A percentile compares a stretch with the other conserved stretches of the same genome.
Evolutionary conservation across 2,888 invertebrate genomes (phyloP).

Genomic region (Sarcophaga caerulescens): DNA sequence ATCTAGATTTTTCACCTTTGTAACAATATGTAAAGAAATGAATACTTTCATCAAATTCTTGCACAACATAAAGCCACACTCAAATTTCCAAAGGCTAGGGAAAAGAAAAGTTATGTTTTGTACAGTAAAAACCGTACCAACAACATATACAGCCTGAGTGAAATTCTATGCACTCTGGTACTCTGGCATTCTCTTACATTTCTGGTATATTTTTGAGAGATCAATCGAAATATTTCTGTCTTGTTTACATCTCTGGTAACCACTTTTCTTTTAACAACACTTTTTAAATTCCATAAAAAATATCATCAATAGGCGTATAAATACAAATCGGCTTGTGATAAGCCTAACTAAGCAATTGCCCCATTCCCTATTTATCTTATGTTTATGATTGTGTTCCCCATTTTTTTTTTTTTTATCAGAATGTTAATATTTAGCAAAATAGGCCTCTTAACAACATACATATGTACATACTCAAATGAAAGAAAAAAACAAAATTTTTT

Average conservation of each 20-base stretch:
- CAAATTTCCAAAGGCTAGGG: too few species aligned
- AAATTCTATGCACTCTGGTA: too few species aligned
- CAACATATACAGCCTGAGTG: too few species aligned
- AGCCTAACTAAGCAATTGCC: background rate
- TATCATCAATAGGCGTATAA: background rate
- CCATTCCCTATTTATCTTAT: background rate
- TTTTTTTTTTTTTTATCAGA: background rate
- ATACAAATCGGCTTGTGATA: background rate
- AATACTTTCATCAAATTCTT: too few species aligned
- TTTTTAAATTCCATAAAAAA: background rate
- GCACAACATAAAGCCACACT: too few species aligned
- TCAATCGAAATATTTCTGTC: too few species aligned
- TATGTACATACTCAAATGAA: background rate
- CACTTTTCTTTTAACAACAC: background rate
- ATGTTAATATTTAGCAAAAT: constrained; percentile 3
- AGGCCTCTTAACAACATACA: constrained; percentile 44
- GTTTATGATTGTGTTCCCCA: background rate
- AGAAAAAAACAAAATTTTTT: background rate
- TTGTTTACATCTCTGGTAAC: background rate
- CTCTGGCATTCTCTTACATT: too few species aligned
- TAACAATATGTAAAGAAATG: too few species aligned
- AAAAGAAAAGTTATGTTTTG: too few species aligned
- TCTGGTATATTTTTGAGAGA: too few species aligned
- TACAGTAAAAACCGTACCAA: too few species aligned
- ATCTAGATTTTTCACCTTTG: too few species aligned